Base-by-base conservation (phyloP, 2,888 invertebrate genomes). In the Notodonta dromedarius region DNA sequence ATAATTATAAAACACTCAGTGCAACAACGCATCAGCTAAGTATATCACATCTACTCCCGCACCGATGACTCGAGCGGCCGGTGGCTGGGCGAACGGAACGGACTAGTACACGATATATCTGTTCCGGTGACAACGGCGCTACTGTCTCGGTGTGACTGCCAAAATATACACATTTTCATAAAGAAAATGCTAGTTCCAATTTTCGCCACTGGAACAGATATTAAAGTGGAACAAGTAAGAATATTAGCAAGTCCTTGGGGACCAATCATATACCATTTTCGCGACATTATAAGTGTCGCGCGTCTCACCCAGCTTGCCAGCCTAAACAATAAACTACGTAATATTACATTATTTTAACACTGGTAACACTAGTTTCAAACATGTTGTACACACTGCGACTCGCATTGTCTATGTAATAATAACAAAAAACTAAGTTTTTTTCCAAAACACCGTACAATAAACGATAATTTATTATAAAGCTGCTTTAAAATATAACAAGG, bases 1-100 rank as follows among this genome's bases (percentile, higher is more conserved):
- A 84, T 85, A 87, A 83, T 87, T 84, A 88, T 84, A 85, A 86
- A 88, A 87, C 85, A 88, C 81, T 82, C 78, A 82, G 84, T 85
- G 85, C 85, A 86, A 86, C 85, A 83, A 82, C 70, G 70, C 62
- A 58, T 66, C 63, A 67, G 59, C 55, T 73, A 69, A 67, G 67
- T 70, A 65, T 83, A 86, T 86, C 83, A 85, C 84, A 86, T 81
- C 74, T 77, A 78, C 75, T 74, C 69, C 68, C 61, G 71, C 63
- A 68, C 63, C 68, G 69, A 68, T 69, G 69, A 77, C 39, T 57
- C 69, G 59, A 66, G 61, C 65, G 53, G 62, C 69, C 67, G 65
- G 52, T 56, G 46, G 53, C 14, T 35, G 48, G 56, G 55, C 58
- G 59, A 57, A 60, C 24, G 24, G 58, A 60, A 46, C 61, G 59